phyloP scores from a whole-genome alignment of 2,888 invertebrate genomes.

The Eupeodes luniger region DNA sequence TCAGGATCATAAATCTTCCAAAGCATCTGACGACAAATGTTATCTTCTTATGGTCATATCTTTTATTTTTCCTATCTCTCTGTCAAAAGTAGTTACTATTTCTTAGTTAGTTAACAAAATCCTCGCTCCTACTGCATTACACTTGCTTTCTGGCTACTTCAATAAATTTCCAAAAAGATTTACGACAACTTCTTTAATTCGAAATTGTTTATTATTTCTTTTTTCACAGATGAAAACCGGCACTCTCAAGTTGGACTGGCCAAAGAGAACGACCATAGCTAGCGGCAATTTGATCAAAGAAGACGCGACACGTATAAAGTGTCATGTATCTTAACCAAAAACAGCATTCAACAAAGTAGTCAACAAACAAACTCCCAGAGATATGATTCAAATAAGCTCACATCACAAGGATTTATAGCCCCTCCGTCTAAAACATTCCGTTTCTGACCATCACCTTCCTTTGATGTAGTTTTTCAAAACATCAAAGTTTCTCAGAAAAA shows the following conservation, averaged over 20 bases:
- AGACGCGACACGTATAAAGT: constrained; percentile 36
- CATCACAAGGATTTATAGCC: constrained; percentile 53
- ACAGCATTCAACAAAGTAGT: constrained; percentile 38
- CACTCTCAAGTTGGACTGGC: constrained; percentile 26
- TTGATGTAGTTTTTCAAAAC: constrained; percentile 41
- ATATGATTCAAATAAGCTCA: constrained; percentile 48
- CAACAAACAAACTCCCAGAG: constrained; percentile 19
- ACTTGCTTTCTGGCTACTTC: constrained; percentile 4
- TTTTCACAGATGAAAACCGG: constrained; percentile 60
- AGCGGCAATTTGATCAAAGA: constrained; percentile 41
- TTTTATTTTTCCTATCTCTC: neutral
- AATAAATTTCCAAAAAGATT: constrained; percentile 55
- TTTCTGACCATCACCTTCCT: constrained; percentile 11
- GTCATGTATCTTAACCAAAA: constrained; percentile 37
- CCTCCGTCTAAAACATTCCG: constrained; percentile 7
- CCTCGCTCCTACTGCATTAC: constrained; percentile 37
- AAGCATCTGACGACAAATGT: constrained; percentile 33
- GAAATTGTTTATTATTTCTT: constrained; percentile 39
- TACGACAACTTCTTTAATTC: constrained; percentile 54
- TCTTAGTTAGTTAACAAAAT: constrained; percentile 14
- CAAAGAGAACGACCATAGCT: neutral
- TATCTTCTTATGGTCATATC: constrained; percentile 15
- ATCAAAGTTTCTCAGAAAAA: constrained; percentile 10
- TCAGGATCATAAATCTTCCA: constrained; percentile 46
- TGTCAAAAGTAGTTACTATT: constrained; percentile 34